Conservation (phyloP, 1,140 invertebrate species). For the Popillia japonica region DNA sequence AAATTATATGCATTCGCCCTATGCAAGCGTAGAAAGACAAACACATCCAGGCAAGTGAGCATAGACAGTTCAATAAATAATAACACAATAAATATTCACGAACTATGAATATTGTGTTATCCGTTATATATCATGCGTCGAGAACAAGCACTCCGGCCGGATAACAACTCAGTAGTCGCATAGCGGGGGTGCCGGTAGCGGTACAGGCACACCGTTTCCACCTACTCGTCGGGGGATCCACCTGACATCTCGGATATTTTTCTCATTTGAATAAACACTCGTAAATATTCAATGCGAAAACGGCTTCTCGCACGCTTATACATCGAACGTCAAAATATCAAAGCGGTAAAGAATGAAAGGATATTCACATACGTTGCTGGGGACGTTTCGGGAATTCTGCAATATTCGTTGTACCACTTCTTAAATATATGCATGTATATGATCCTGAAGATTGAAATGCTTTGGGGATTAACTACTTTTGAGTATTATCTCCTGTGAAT, state of each 20-base stretch:
- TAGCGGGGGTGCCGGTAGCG: neutral
- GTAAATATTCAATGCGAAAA: conserved; percentile 5
- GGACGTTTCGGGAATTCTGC: too few species aligned
- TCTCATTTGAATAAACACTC: conserved; percentile 1
- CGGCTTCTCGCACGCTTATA: neutral
- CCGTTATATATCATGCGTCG: conserved; percentile 3
- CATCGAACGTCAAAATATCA: neutral
- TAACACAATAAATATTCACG: conserved; percentile 7
- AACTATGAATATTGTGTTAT: conserved; percentile 12
- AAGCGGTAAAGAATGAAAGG: too few species aligned
- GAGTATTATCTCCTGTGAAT: too few species aligned
- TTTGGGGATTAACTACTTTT: too few species aligned
- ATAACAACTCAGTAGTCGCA: neutral
- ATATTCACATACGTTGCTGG: too few species aligned
- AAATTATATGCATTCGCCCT: too few species aligned
- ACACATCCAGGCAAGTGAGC: neutral
- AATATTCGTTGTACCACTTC: too few species aligned
- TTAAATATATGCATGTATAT: too few species aligned
- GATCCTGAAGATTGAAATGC: too few species aligned
- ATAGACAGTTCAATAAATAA: neutral
- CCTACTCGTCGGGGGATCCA: neutral
- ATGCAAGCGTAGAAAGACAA: too few species aligned
- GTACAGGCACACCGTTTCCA: too few species aligned
- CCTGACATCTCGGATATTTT: neutral
- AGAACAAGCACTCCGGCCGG: neutral